A percentile compares a stretch with the other conserved stretches of the same genome.
phyloP scores from a whole-genome alignment of 2,797 vertebrate genomes.

The Enteromius trimaculatus region DNA sequence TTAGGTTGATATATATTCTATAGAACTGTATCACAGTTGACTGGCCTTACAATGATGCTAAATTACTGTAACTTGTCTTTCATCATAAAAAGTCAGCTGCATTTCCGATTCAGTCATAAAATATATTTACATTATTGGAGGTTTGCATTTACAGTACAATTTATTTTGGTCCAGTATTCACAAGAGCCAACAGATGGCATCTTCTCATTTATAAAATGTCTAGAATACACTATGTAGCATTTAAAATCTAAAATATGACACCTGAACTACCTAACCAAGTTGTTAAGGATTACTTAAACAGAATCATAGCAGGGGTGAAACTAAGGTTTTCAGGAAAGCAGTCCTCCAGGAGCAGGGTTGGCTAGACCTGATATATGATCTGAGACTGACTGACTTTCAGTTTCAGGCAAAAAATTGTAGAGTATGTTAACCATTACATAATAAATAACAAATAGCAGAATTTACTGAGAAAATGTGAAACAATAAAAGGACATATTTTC shows the following conservation, averaged over 20 bases:
- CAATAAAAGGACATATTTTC: too few relatives aligned
- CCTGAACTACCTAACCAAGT: too few relatives aligned
- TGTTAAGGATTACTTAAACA: too few relatives aligned
- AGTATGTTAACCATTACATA: too few relatives aligned
- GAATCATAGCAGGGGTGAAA: too few relatives aligned
- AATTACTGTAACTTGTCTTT: background rate
- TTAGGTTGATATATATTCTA: background rate
- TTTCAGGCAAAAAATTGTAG: too few relatives aligned
- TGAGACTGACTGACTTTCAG: too few relatives aligned
- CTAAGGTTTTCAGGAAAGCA: too few relatives aligned
- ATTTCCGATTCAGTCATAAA: background rate
- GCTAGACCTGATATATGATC: too few relatives aligned
- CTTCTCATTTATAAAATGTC: background rate
- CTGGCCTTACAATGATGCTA: background rate
- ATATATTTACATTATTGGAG: background rate
- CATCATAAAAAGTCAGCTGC: background rate
- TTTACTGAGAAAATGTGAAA: too few relatives aligned
- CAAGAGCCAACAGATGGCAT: background rate
- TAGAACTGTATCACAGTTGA: background rate
- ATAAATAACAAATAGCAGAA: too few relatives aligned
- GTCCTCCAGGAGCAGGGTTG: too few relatives aligned
- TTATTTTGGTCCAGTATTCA: background rate
- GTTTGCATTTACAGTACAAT: background rate
- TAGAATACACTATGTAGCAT: background rate
- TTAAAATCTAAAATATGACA: background rate